Percentiles rank a stretch among this genome's conserved stretches.
phyloP scores from a whole-genome alignment of 2,113 vertebrate species.

The Calidris pygmaea region DNA sequence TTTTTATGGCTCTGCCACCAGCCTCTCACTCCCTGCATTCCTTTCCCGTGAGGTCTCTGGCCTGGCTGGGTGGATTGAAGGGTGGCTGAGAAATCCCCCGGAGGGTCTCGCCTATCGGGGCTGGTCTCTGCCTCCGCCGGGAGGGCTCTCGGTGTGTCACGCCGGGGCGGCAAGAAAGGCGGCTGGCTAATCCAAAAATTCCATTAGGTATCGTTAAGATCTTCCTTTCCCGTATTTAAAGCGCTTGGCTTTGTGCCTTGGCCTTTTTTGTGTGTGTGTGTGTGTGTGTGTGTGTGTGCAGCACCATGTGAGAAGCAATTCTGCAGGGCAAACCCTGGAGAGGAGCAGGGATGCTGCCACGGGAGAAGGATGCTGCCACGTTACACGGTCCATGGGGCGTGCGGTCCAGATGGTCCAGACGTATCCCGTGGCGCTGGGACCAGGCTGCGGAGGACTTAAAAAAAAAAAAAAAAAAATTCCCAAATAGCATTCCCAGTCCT shows the following conservation, averaged over 20 bases:
- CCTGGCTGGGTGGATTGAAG: neutral
- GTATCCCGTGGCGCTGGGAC: rapidly evolving
- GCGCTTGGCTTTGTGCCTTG: neutral
- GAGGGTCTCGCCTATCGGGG: neutral
- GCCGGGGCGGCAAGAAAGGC: neutral
- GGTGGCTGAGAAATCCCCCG: neutral
- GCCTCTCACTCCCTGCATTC: slow-evolving; percentile 53
- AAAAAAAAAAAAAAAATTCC: neutral
- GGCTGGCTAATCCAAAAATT: neutral
- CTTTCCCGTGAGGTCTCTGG: slow-evolving; percentile 32
- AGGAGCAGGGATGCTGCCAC: neutral
- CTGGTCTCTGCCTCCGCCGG: neutral
- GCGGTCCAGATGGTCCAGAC: neutral
- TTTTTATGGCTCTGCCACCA: slow-evolving; percentile 45
- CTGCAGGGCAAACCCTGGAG: neutral
- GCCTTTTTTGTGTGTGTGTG: neutral
- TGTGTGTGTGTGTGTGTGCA: neutral
- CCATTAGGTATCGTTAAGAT: slow-evolving; percentile 1
- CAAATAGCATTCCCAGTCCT: neutral
- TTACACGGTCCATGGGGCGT: rapidly evolving
- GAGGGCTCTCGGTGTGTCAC: neutral
- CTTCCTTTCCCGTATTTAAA: neutral
- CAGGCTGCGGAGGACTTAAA: neutral
- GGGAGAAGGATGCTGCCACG: neutral
- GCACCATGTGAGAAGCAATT: neutral